Base-by-base conservation (phyloP, 92 coral and sea anemone species). In the Epizoanthus illoricatus region DNA sequence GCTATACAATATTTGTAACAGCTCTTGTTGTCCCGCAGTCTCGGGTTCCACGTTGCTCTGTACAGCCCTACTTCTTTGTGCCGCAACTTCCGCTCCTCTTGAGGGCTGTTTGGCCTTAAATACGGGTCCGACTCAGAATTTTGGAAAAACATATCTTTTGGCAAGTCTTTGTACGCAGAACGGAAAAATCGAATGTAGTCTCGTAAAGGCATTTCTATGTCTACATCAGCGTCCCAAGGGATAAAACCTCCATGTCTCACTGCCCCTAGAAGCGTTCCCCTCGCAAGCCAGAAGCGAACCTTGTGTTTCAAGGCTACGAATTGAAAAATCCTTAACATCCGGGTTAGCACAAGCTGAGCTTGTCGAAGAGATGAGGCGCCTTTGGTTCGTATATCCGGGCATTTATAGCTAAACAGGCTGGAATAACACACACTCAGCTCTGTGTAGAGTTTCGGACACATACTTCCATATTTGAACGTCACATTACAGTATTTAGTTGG, bases 141-240 rank as follows among this genome's bases (percentile, higher is more conserved):
- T 58, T 89, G 94, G 70, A 91, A 89, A 64, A 91, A 91, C 15
- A 91, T 73, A 45, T 89, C 92, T 0, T 63, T 73, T 15, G 94
- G 92, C 13, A 89, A 58, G 5, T 91, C 94, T 39, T 76, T 60
- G 59, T 87, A 69, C 18, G 75, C 94, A 78, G 56, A 19, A 69
- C 83, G 85, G 69, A 83, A 91, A 67, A 89, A 91, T 47, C 59
- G 74, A n/a, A 86, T 83, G 59, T 89, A 91, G 54, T 91, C 92
- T 12, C 80, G 83, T 65, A 89, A 61, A 60, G 92, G 86, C 21
- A 91, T 89, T 72, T 83, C 76, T 76, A 91, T 81, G 43, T 91
- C 94, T 10, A 73, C 81, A 66, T 91, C 92, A 12, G 84, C 56
- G 24, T 91, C 94, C 94, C 92, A 91, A 61, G 94, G 94, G 52